These are phyloP conservation scores for Ormia ochracea DNA, from an alignment of 2,888 invertebrate species.

Conservation along the genomic window DNA sequence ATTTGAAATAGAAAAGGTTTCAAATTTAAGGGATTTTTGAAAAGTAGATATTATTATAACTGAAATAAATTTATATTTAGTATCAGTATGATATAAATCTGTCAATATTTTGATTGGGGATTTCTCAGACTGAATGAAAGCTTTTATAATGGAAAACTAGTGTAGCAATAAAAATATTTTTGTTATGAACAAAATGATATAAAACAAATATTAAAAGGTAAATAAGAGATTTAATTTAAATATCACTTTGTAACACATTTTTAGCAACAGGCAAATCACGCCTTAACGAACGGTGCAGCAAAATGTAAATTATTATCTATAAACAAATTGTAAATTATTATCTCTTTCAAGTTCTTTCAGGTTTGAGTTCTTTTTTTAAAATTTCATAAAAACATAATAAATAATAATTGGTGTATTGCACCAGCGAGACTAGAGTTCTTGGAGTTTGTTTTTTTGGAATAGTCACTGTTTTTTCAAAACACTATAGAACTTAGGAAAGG, in stretches of 20 bases:
- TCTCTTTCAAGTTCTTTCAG: too few relatives aligned
- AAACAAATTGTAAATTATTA: too few relatives aligned
- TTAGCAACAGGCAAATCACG: too few relatives aligned
- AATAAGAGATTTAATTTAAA: neutral
- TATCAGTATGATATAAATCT: slow-evolving; percentile 21
- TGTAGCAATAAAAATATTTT: neutral
- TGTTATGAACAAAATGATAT: neutral
- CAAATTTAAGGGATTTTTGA: slow-evolving; percentile 1
- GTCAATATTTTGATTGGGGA: slow-evolving; percentile 23
- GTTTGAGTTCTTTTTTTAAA: too few relatives aligned
- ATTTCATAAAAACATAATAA: too few relatives aligned
- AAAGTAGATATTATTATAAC: slow-evolving; percentile 27
- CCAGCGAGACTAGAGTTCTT: too few relatives aligned
- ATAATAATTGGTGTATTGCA: too few relatives aligned
- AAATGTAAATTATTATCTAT: too few relatives aligned
- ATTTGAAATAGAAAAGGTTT: neutral
- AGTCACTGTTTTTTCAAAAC: too few relatives aligned
- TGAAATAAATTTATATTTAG: slow-evolving; percentile 21
- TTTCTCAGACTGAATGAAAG: neutral
- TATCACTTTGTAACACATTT: neutral
- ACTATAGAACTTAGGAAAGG: too few relatives aligned
- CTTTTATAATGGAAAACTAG: neutral
- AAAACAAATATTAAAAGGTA: neutral
- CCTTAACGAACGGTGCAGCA: too few relatives aligned
- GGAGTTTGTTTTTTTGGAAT: too few relatives aligned